phyloP scores from a whole-genome alignment of 92 coral and sea anemone species.

The Paragorgia papillata region DNA sequence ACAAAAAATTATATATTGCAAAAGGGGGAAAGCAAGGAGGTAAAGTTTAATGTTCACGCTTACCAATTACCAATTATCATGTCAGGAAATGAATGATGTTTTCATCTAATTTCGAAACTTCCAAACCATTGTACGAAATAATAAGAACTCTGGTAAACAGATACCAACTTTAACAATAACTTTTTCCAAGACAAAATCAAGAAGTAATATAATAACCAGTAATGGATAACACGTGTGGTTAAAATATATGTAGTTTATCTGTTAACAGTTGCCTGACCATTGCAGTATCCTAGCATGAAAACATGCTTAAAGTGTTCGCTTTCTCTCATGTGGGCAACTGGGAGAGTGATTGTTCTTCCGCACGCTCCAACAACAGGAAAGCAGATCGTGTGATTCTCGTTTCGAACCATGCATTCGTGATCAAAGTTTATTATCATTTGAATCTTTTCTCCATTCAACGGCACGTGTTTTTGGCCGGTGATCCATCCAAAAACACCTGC shows the following conservation, averaged over 20 bases:
- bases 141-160: too few relatives aligned
- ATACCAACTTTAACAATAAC: too few relatives aligned
- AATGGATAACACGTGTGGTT: too few relatives aligned
- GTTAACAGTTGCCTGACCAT: slow-evolving; percentile 22
- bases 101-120: too few relatives aligned
- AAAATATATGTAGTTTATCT: slow-evolving; percentile 1
- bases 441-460: slow-evolving; percentile 29
- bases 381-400: slow-evolving; percentile 25
- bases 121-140: too few relatives aligned
- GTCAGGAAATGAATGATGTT: too few relatives aligned
- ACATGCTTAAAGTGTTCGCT: slow-evolving; percentile 31
- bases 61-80: too few relatives aligned
- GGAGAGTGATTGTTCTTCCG: slow-evolving; percentile 38
- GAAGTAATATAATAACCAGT: too few relatives aligned
- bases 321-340: slow-evolving; percentile 40
- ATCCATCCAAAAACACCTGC: slow-evolving; percentile 64
- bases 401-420: slow-evolving; percentile 41
- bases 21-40: too few relatives aligned
- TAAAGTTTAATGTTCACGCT: too few relatives aligned
- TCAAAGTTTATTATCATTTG: slow-evolving; percentile 25
- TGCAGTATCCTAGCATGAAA: slow-evolving; percentile 22
- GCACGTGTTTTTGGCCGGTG: slow-evolving; percentile 62
- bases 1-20: too few relatives aligned
- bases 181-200: too few relatives aligned
- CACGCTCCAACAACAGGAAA: slow-evolving; percentile 49